A percentile compares a stretch with the other conserved stretches of the same genome.
Evolutionary conservation across 2,797 vertebrate genomes (phyloP).

Genomic region (Astyanax mexicanus): DNA sequence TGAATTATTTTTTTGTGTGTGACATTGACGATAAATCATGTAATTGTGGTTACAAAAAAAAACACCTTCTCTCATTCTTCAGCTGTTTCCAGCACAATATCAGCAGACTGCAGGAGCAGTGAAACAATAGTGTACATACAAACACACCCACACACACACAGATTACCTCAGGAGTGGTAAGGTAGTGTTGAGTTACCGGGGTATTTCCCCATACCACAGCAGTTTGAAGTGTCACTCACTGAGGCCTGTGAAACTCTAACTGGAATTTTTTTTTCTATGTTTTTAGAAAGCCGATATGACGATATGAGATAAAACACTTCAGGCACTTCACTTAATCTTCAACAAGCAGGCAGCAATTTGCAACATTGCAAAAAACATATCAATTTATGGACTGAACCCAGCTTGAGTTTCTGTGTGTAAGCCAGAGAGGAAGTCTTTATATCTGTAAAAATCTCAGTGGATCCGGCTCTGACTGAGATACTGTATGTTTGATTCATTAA

Average conservation of each 20-base stretch:
- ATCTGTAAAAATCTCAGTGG: background rate
- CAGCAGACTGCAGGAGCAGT: background rate
- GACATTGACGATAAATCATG: too few species aligned
- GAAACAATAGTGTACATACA: background rate
- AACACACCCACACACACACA: background rate
- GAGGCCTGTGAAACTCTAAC: conserved; percentile 29
- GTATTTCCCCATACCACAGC: conserved; percentile 32
- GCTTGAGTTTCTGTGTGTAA: background rate
- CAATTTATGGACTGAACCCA: conserved; percentile 27
- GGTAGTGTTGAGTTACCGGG: conserved; percentile 42
- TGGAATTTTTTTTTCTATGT: conserved; percentile 48
- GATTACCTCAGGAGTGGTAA: background rate
- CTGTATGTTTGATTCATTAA: too few species aligned
- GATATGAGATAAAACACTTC: conserved; percentile 29
- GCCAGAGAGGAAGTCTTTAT: background rate
- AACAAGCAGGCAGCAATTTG: conserved; percentile 44
- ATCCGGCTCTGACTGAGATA: background rate
- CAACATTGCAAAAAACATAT: conserved; percentile 25
- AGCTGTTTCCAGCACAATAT: too few species aligned
- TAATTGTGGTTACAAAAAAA: too few species aligned
- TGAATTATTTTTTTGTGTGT: too few species aligned
- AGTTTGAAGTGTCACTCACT: conserved; percentile 23
- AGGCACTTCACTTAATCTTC: conserved; percentile 47
- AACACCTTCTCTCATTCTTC: too few species aligned
- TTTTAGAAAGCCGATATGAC: conserved; percentile 40